Evolutionary conservation across 2,797 vertebrate species (phyloP).

Genomic region (Bucorvus abyssinicus): DNA sequence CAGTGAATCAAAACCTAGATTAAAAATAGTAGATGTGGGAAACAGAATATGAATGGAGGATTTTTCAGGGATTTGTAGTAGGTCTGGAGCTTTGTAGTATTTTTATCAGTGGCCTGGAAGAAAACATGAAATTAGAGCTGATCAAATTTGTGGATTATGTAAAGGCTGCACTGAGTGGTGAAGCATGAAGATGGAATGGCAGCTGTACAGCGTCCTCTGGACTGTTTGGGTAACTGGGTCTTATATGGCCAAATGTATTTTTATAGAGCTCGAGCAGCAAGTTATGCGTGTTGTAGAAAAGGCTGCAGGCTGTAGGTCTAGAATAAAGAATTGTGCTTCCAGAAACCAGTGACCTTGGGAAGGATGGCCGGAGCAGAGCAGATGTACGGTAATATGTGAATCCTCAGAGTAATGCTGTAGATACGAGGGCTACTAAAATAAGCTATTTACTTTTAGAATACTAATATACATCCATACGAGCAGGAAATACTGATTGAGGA

Average conservation of each 20-base stretch:
- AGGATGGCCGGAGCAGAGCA: background rate
- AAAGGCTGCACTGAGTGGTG: background rate
- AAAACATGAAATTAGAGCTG: background rate
- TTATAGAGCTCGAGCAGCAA: background rate
- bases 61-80: background rate
- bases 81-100: background rate
- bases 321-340: background rate
- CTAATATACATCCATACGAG: background rate
- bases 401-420: background rate
- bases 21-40: background rate
- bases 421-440: background rate
- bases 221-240: constrained; percentile 1
- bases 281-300: background rate
- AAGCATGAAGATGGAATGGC: constrained; percentile 24
- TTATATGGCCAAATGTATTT: background rate
- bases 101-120: constrained; percentile 41
- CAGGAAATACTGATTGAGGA: background rate
- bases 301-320: background rate
- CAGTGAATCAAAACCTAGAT: background rate
- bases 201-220: background rate
- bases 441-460: background rate
- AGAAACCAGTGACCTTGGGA: background rate
- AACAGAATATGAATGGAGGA: background rate
- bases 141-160: constrained; percentile 20
- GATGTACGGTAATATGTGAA: background rate